Conservation (phyloP, 2,888 invertebrate genomes). For the Nasonovia ribisnigri region DNA sequence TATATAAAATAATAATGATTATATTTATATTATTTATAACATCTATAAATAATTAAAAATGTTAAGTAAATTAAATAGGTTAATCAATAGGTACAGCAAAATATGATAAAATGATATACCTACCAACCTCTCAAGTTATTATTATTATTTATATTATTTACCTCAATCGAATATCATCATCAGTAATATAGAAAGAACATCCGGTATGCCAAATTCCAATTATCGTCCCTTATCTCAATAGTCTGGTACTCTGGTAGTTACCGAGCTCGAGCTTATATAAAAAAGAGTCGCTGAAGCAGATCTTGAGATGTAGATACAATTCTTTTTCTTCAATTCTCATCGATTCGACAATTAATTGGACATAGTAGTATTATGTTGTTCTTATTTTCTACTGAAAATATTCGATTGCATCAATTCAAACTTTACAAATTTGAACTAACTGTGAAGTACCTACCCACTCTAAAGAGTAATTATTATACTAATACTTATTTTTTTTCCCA, state of each 20-base stretch:
- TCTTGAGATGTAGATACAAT: neutral
- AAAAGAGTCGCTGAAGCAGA: neutral
- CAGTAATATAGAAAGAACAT: neutral
- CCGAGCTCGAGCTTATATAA: neutral
- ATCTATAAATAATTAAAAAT: neutral
- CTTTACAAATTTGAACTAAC: too few relatives aligned
- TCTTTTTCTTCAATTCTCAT: neutral
- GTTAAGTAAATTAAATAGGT: too few relatives aligned
- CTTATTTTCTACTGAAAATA: neutral
- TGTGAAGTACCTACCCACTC: too few relatives aligned
- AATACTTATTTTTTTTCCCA: too few relatives aligned
- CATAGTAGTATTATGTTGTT: neutral
- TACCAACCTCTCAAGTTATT: neutral
- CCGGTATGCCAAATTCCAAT: neutral
- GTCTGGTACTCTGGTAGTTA: neutral
- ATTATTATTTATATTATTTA: neutral
- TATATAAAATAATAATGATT: neutral
- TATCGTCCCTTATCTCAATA: neutral
- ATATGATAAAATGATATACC: neutral
- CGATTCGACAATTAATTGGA: neutral
- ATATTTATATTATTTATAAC: neutral
- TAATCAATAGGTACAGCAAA: too few relatives aligned
- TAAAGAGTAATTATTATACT: too few relatives aligned
- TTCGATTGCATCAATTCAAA: too few relatives aligned
- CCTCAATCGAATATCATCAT: neutral